Conservation (phyloP, 2,113 vertebrate species). For the Campylomormyrus tamandua region DNA sequence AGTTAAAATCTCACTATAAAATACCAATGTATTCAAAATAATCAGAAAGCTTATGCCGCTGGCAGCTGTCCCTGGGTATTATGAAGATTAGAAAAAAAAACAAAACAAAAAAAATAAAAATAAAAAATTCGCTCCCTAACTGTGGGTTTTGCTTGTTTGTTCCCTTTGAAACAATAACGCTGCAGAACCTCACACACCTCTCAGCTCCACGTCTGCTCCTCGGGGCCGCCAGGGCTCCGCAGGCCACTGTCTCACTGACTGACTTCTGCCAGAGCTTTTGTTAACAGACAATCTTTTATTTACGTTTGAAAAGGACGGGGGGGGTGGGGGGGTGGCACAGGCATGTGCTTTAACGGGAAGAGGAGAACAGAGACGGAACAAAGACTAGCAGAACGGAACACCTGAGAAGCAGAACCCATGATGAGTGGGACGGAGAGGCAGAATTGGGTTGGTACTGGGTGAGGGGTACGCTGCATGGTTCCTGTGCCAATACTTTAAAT, state of each 20-base stretch:
- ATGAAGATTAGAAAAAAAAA: not conserved
- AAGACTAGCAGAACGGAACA: slow-evolving; percentile 13
- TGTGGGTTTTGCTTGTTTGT: slow-evolving; percentile 13
- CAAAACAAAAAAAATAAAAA: not conserved
- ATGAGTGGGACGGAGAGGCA: slow-evolving; percentile 11
- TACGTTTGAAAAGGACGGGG: not conserved
- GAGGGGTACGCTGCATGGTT: slow-evolving; percentile 27
- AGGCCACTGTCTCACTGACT: not conserved
- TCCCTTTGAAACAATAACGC: slow-evolving; percentile 16
- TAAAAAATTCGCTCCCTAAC: not conserved
- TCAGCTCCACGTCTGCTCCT: not conserved
- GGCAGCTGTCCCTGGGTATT: slow-evolving; percentile 33
- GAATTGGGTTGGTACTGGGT: not conserved
- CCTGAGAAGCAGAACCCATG: slow-evolving; percentile 46
- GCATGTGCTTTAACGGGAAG: not conserved
- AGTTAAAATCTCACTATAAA: slow-evolving; percentile 25
- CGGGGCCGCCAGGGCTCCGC: not conserved
- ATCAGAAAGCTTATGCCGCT: slow-evolving; percentile 33
- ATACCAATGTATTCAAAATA: slow-evolving; percentile 23
- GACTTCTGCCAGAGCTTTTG: slow-evolving; percentile 1
- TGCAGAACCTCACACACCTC: not conserved
- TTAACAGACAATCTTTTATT: slow-evolving; percentile 7
- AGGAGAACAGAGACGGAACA: not conserved
- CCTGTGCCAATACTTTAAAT: slow-evolving; percentile 30
- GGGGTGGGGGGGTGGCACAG: not conserved